Conservation (phyloP, 2,113 vertebrate genomes). For the Fulica atra region DNA sequence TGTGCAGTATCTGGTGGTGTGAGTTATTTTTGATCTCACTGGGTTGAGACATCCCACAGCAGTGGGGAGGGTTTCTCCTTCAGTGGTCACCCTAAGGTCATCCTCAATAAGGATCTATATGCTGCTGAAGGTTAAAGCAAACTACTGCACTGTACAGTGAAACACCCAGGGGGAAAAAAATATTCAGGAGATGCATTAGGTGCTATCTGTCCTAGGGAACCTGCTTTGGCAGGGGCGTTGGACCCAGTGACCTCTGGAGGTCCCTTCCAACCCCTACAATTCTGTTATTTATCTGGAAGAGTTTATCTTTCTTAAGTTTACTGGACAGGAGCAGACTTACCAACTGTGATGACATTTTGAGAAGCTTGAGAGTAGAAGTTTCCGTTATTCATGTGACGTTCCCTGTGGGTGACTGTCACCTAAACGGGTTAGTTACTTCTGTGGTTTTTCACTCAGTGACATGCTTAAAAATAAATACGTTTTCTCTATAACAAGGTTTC, state of each 20-base stretch:
- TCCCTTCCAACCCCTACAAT: too few relatives aligned
- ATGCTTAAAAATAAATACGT: background rate
- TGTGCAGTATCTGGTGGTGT: background rate
- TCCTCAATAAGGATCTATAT: background rate
- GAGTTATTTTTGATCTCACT: background rate
- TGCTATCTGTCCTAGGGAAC: too few relatives aligned
- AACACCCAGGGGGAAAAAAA: background rate
- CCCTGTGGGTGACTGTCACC: background rate
- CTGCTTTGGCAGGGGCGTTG: too few relatives aligned
- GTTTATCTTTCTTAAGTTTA: background rate
- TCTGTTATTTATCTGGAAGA: background rate
- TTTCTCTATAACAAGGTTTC: background rate
- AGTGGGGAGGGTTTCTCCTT: background rate
- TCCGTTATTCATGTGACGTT: background rate
- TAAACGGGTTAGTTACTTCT: background rate
- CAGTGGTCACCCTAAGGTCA: background rate
- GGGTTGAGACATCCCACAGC: background rate
- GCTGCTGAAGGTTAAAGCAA: background rate
- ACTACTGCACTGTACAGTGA: background rate
- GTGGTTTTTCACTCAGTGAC: conserved; percentile 12
- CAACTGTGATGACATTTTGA: background rate
- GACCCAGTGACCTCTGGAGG: too few relatives aligned
- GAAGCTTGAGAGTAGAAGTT: conserved; percentile 1
- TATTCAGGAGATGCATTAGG: background rate
- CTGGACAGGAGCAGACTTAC: background rate